Base-by-base conservation (phyloP, 2,797 vertebrate genomes). In the Gobionotothen gibberifrons region DNA sequence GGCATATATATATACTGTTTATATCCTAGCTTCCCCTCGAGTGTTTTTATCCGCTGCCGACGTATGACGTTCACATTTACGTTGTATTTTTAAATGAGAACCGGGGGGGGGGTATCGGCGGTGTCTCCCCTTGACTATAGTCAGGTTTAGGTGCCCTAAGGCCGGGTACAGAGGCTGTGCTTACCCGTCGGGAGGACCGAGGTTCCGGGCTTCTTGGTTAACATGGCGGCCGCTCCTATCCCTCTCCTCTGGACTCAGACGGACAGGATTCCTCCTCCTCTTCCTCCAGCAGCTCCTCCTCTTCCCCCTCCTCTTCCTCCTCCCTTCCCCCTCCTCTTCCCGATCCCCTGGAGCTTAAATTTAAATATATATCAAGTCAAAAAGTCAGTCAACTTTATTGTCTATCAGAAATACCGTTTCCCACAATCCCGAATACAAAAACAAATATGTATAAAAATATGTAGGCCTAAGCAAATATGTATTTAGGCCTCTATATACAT, bases 161-260 rank as follows among this genome's bases (percentile, higher is more conserved):
- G 36, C 21, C 82, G 77, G 22, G 48, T 56, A 39, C 8, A 68
- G 56, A 53, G 43, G 71, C 54, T 64, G 47, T 68, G 69, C 92
- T 93, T 75, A 91, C 91, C 89, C 89, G 88, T 90, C 83, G 89
- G 88, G 62, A 91, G 88, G 85, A 93, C 83, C 85, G 89, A 87
- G 82, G 87, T 57, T 89, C 85, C 89, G 88, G 92, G 88, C 79
- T 90, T 91, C 89, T 92, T 92, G 87, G 85, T 92, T 88, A 93
- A 92, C 90, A 91, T 93, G 92, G 92, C 92, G 88, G 88, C 89
- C 89, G 91, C 89, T 93, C 87, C 90, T 90, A 87, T 92, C 91
- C 90, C 88, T 90, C 87, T 93, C 92, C 90, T 91, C 88, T 93
- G 90, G 88, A 80, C 85, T 61, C 69, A 40, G 81, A 74, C 67